Conservation (phyloP, 2,797 vertebrate species). For the Lagorchestes hirsutus region DNA sequence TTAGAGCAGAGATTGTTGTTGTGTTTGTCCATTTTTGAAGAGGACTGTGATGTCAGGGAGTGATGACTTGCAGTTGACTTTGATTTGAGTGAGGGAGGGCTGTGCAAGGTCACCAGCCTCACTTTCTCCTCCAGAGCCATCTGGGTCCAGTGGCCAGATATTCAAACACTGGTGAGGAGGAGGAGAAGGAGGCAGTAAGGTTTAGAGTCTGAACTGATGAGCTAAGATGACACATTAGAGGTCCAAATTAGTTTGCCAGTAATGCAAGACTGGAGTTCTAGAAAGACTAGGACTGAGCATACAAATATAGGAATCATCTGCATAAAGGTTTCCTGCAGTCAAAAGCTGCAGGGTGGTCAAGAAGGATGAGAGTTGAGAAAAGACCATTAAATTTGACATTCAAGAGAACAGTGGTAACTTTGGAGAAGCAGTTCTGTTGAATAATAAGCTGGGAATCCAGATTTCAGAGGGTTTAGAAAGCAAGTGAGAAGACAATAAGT, state of each 20-base stretch:
- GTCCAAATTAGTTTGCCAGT: neutral
- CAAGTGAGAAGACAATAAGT: neutral
- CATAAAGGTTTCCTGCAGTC: neutral
- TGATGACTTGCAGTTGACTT: too few relatives aligned
- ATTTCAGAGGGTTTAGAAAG: neutral
- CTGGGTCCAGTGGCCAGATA: too few relatives aligned
- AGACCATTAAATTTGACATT: neutral
- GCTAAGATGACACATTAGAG: neutral
- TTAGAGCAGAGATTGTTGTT: too few relatives aligned
- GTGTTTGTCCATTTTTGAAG: too few relatives aligned
- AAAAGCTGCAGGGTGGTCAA: neutral
- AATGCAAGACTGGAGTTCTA: neutral
- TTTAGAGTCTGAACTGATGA: neutral
- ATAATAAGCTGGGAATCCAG: neutral
- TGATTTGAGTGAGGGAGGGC: too few relatives aligned
- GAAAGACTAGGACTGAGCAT: neutral
- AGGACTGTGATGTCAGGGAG: too few relatives aligned
- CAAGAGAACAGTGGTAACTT: neutral
- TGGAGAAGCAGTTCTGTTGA: neutral
- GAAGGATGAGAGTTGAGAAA: neutral
- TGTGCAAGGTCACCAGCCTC: too few relatives aligned
- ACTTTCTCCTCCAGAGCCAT: too few relatives aligned
- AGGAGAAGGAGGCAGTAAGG: neutral
- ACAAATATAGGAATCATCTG: neutral
- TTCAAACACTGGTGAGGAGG: too few relatives aligned